phyloP scores from a whole-genome alignment of 2,888 invertebrate species.

The Eupithecia pulchellata region DNA sequence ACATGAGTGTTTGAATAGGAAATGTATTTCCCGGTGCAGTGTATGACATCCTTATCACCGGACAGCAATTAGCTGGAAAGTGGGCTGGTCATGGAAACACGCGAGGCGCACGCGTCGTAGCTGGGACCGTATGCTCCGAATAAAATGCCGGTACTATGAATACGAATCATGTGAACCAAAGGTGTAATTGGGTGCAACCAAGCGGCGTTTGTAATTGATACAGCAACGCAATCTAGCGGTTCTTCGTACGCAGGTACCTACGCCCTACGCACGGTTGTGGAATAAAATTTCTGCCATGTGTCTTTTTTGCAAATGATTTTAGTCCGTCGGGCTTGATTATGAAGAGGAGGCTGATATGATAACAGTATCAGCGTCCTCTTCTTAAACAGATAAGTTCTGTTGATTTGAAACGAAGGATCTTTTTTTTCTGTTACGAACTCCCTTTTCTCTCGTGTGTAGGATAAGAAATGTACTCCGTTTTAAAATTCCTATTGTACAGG shows the following conservation, averaged over 20 bases:
- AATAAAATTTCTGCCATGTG: slow-evolving; percentile 20
- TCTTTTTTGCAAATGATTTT: neutral
- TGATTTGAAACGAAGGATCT: neutral
- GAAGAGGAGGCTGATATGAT: neutral
- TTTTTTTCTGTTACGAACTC: neutral
- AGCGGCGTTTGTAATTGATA: slow-evolving; percentile 82
- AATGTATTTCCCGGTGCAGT: slow-evolving; percentile 7
- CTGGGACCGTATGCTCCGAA: slow-evolving; percentile 35
- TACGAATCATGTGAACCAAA: slow-evolving; percentile 79
- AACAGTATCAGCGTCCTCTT: too few relatives aligned
- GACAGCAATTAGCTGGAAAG: slow-evolving; percentile 23
- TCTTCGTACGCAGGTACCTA: slow-evolving; percentile 67
- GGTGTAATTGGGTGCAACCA: slow-evolving; percentile 79
- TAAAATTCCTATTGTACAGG: neutral
- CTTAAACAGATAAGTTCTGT: too few relatives aligned
- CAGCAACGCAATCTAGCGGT: slow-evolving; percentile 77
- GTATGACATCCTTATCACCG: slow-evolving; percentile 21
- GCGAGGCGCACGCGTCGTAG: slow-evolving; percentile 16
- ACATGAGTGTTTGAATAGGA: neutral
- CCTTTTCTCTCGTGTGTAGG: neutral
- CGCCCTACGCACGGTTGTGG: slow-evolving; percentile 57
- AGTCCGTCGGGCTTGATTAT: neutral
- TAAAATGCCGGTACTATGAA: slow-evolving; percentile 57
- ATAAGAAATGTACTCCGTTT: neutral
- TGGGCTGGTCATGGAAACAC: slow-evolving; percentile 30